Conservation (phyloP, 2,113 vertebrate genomes). For the Rhinoptilus africanus region DNA sequence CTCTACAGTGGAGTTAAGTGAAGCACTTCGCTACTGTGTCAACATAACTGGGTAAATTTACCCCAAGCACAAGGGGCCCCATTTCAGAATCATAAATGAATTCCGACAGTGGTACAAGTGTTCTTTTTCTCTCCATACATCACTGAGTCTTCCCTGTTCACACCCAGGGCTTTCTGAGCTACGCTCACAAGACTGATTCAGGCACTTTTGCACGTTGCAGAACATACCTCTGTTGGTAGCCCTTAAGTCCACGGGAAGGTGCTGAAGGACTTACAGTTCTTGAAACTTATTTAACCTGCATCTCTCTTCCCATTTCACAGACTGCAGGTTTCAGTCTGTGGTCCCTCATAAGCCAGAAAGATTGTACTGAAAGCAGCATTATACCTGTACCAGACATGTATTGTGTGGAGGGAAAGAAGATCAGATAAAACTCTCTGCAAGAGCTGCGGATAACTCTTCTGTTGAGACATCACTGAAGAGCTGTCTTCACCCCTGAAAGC, state of each 20-base stretch:
- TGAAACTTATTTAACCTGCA: not conserved
- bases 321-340: not conserved
- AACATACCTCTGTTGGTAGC: not conserved
- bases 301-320: not conserved
- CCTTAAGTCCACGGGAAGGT: rapidly evolving
- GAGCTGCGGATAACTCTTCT: not conserved
- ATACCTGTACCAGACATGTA: not conserved
- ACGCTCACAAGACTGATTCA: rapidly evolving
- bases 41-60: not conserved
- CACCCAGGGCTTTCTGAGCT: not conserved
- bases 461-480: not conserved
- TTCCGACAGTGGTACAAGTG: not conserved
- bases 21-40: not conserved
- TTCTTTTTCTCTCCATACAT: not conserved
- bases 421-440: not conserved
- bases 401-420: not conserved
- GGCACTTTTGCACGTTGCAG: not conserved
- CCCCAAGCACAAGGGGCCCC: not conserved
- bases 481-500: not conserved
- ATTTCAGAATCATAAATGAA: not conserved
- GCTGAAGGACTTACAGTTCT: not conserved
- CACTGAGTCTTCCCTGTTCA: not conserved
- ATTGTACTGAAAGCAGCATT: not conserved
- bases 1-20: not conserved
- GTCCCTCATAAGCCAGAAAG: not conserved